Evolutionary conservation across 1,140 invertebrate species (phyloP), one percentile per base, ranked within the genome.

Genomic region (Hyles vespertilio): DNA sequence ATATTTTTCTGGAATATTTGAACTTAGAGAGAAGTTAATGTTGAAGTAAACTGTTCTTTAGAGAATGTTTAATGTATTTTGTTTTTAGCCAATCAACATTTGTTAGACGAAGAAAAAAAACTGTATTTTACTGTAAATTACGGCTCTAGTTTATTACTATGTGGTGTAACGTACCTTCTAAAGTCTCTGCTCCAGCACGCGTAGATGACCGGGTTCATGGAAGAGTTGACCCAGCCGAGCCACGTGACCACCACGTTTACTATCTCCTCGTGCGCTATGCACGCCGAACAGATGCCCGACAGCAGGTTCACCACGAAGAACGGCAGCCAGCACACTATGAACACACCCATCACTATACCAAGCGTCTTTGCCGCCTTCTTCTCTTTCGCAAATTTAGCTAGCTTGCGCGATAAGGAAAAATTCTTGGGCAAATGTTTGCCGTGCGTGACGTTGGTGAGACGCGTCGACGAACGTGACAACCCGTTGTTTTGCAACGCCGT

Each of bases 151-250:
- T 40, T 5, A 22, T 2, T 22, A 22, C 22, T 22, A 22, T 22
- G 22, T 2, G 22, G 22, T 22, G 22, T 22, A 55, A 66, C 91
- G 92, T 85, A 97, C 96, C 97, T 95, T 89, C 97, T 92, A 89
- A 99, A 99, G 83, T 99, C 98, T 79, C 95, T 92, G 85, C 96
- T 98, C 95, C 97, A 98, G 76, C 96, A 98, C 2, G 97, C 97
- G 87, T 99, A 99, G 72, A 99, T 99, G 54, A 98, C 95, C 2
- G 97, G 97, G 90, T 98, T 99, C 96, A 99, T 98, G 40, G 96
- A 95, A 32, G 98, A 99, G 89, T 99, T 99, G 74, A 99, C 96
- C 96, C 99, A 99, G 50, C 98, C 98, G 3, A 99, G 92, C 98
- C 98, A 99, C 43, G 97, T 99, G 44, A 99, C 96, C 32, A 99